phyloP scores from a whole-genome alignment of 2,113 vertebrate genomes.

The Corythoichthys haematopterus region DNA sequence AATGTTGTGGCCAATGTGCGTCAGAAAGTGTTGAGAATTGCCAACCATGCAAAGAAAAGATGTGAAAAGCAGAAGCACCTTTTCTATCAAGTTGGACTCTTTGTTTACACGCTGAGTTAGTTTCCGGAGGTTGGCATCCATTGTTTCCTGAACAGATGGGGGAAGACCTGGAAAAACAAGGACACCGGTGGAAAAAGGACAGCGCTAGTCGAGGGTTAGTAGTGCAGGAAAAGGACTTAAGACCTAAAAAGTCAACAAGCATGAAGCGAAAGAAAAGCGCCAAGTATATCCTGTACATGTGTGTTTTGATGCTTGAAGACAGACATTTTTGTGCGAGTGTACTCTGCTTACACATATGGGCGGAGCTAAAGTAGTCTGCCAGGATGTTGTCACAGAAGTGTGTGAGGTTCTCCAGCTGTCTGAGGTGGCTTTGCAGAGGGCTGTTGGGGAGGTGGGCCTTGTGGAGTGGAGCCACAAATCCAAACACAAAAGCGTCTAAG shows the following conservation, averaged over 20 bases:
- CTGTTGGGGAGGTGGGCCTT: constrained; percentile 86
- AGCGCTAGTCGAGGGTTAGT: constrained; percentile 13
- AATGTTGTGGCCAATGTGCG: not conserved
- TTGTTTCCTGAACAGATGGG: constrained; percentile 79
- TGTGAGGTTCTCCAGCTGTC: constrained; percentile 86
- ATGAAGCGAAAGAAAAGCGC: constrained; percentile 12
- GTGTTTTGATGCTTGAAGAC: not conserved
- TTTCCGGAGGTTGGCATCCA: constrained; percentile 98
- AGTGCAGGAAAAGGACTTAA: not conserved
- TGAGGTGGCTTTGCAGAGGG: constrained; percentile 87
- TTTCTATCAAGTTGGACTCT: constrained; percentile 99
- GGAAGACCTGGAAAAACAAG: constrained; percentile 77
- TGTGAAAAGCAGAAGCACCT: constrained; percentile 80
- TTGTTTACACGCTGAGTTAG: constrained; percentile 99
- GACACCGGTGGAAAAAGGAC: constrained; percentile 31
- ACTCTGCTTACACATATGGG: constrained; percentile 71
- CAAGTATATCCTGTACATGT: constrained; percentile 1
- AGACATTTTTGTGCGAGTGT: not conserved
- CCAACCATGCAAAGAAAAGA: constrained; percentile 43
- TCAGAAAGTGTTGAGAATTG: not conserved
- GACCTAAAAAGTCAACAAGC: constrained; percentile 5
- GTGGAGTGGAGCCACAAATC: constrained; percentile 87
- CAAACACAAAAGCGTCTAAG: constrained; percentile 94
- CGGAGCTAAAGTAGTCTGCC: constrained; percentile 77
- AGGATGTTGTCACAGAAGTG: constrained; percentile 89